Evolutionary conservation across 1,140 invertebrate genomes (phyloP), one percentile per base, ranked within the genome.

Genomic region (Oedothorax gibbosus): DNA sequence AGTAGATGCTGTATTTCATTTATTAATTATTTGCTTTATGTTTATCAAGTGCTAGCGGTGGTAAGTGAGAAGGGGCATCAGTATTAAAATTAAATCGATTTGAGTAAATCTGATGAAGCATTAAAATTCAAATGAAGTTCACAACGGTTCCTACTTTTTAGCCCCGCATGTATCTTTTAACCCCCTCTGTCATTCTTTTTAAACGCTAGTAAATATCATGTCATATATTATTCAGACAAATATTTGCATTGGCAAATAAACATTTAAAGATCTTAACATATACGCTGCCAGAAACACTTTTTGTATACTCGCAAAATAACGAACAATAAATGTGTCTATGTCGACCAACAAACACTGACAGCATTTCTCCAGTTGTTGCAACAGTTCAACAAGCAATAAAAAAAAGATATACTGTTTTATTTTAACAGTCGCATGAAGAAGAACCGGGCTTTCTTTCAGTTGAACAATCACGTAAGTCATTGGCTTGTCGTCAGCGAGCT

Each of bases 381-480:
- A 57, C 72, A 75, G 72, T 57, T 75, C 14, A 18, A 57, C n/a
- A n/a, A 50, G 50, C 50, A 53, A 35, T 35, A 35, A 15, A 66
- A 66, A 66, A 20, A n/a, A 66, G 9, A 21, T 35, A 20, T n/a
- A 66, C n/a, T 66, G 14, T 75, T 53, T 75, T 75, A 75, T 75
- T 75, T 75, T 57, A 75, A 56, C 72, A 57, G 53, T 75, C 53
- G 18, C 9, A n/a, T n/a, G n/a, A n/a, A 12, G 12, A 12, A 18
- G 57, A n/a, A 14, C 53, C 20, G 72, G 53, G 54, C 35, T 35
- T 35, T 35, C 35, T 2, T 35, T 35, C 35, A 35, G 35, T 35
- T 57, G 72, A 57, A 75, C 72, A 57, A 75, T 57, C 72, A 54
- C 71, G 0, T n/a, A 53, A 57, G 53, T 56, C 72, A 75, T 75